Conservation (phyloP, 2,888 invertebrate genomes). For the Dione vanillae region DNA sequence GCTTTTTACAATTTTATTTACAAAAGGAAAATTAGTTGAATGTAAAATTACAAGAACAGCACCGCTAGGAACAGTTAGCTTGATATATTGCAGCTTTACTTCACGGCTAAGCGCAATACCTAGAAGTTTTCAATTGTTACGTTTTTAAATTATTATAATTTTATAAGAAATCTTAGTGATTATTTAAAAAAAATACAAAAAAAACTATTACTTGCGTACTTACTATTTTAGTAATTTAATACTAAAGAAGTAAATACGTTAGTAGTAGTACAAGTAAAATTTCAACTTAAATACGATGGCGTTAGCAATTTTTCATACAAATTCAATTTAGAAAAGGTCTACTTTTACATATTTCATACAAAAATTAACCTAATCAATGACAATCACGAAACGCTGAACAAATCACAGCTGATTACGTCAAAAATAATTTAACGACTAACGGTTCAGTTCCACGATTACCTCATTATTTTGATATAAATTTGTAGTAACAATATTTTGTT, state of each 20-base stretch:
- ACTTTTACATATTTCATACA: constrained; percentile 3
- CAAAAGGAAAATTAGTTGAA: not conserved
- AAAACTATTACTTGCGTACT: too few species aligned
- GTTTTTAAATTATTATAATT: not conserved
- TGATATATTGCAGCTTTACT: not conserved
- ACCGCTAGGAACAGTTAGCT: not conserved
- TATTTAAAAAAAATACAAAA: too few species aligned
- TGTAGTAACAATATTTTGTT: not conserved
- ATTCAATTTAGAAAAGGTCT: too few species aligned
- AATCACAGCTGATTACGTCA: constrained; percentile 17
- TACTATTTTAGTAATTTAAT: too few species aligned
- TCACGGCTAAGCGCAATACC: not conserved
- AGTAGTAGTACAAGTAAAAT: too few species aligned
- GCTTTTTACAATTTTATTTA: too few species aligned
- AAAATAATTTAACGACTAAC: constrained; percentile 21
- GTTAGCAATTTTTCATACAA: too few species aligned
- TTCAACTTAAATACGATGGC: too few species aligned
- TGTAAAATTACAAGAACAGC: not conserved
- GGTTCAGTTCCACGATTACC: constrained; percentile 7
- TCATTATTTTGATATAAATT: constrained; percentile 17
- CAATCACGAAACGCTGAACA: constrained; percentile 1
- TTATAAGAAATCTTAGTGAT: too few species aligned
- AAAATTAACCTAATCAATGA: constrained; percentile 18
- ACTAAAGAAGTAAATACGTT: too few species aligned
- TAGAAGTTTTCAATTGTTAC: not conserved